phyloP scores from a whole-genome alignment of 2,797 vertebrate species.

The Enoplosus armatus region DNA sequence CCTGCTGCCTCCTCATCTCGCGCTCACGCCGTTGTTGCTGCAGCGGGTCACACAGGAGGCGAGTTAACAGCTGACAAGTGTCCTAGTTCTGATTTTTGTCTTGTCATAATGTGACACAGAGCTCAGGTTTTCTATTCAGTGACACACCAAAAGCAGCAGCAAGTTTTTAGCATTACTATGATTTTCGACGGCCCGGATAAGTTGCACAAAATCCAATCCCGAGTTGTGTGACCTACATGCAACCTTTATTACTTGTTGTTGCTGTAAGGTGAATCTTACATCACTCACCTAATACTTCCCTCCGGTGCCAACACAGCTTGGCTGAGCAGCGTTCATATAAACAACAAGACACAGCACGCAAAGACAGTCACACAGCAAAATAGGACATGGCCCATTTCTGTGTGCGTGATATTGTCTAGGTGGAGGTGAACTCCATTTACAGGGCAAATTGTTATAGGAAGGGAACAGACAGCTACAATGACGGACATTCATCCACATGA shows the following conservation, averaged over 20 bases:
- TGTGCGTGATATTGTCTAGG: not conserved
- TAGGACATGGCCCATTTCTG: not conserved
- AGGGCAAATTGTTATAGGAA: not conserved
- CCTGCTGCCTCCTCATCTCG: constrained; percentile 95
- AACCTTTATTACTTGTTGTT: not conserved
- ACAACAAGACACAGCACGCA: not conserved
- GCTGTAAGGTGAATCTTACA: not conserved
- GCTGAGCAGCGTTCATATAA: not conserved
- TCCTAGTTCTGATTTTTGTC: constrained; percentile 22
- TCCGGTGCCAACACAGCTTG: not conserved
- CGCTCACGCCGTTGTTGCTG: constrained; percentile 98
- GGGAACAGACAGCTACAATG: not conserved
- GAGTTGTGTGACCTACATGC: not conserved
- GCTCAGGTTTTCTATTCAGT: constrained; percentile 1
- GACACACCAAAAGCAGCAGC: not conserved
- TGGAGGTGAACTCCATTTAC: not conserved
- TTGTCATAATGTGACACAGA: not conserved
- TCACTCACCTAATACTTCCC: not conserved
- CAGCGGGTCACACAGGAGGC: constrained; percentile 1
- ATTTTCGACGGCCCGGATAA: not conserved
- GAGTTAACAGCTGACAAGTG: not conserved
- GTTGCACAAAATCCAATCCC: not conserved
- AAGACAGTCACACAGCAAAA: not conserved
- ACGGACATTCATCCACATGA: not conserved
- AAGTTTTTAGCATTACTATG: not conserved